Conservation (phyloP, 1,140 invertebrate species). For the Apis laboriosa region DNA sequence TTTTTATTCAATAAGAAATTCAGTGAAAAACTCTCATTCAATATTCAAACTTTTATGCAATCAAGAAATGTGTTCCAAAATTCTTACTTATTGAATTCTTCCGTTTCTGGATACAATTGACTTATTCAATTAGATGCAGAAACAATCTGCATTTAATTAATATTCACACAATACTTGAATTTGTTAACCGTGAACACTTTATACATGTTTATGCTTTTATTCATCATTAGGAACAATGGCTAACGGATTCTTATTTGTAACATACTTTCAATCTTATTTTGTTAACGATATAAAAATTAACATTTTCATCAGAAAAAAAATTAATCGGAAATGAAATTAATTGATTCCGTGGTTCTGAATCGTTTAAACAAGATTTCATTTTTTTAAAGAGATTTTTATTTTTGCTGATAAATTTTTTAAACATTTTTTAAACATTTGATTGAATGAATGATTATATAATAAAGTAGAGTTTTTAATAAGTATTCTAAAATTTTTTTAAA, state of each 20-base stretch:
- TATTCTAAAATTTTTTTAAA: too few species aligned
- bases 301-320: not conserved
- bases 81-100: not conserved
- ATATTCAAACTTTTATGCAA: not conserved
- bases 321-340: not conserved
- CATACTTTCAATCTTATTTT: constrained; percentile 19
- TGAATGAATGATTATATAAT: too few species aligned
- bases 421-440: too few species aligned
- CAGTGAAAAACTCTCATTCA: too few species aligned
- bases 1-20: not conserved
- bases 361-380: too few species aligned
- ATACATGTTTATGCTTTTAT: not conserved
- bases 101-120: not conserved
- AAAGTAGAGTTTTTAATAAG: too few species aligned
- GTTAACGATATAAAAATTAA: not conserved
- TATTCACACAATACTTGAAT: too few species aligned
- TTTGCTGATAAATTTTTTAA: too few species aligned
- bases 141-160: not conserved
- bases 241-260: constrained; percentile 18
- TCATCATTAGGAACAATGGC: constrained; percentile 27
- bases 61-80: not conserved
- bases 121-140: not conserved
- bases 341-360: too few species aligned
- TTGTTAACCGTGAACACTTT: not conserved
- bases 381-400: too few species aligned